Conservation (phyloP, 2,797 vertebrate species). For the Botia kubotai region DNA sequence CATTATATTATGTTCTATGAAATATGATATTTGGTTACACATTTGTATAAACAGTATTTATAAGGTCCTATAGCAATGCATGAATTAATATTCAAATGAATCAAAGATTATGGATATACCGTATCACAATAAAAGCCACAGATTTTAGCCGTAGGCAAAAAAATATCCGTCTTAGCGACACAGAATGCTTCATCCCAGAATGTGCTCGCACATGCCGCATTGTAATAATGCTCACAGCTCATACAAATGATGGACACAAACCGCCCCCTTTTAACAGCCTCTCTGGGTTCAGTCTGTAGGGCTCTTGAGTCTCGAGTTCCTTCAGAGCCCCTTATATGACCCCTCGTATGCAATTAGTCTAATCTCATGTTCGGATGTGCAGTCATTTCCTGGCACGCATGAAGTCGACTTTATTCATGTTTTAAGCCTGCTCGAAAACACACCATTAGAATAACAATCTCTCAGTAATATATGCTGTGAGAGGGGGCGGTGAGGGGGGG, state of each 20-base stretch:
- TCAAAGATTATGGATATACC: too few species aligned
- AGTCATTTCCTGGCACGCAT: conserved; percentile 25
- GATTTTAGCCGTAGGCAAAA: not conserved
- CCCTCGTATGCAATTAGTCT: conserved; percentile 33
- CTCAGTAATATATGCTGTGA: not conserved
- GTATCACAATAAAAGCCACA: not conserved
- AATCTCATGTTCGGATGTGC: conserved; percentile 33
- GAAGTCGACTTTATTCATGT: not conserved
- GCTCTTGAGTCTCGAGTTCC: conserved; percentile 27
- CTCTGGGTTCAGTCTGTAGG: conserved; percentile 28
- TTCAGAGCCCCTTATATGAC: conserved; percentile 23
- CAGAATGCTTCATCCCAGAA: conserved; percentile 5
- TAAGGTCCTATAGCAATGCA: not conserved
- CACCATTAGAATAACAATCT: not conserved
- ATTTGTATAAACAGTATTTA: not conserved
- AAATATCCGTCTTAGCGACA: not conserved
- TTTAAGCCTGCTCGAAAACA: not conserved
- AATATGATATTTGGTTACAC: not conserved
- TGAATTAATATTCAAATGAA: not conserved
- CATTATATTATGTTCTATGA: too few species aligned
- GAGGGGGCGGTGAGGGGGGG: too few species aligned
- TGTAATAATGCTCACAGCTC: conserved; percentile 16
- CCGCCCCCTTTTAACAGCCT: conserved; percentile 13
- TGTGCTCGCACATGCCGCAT: not conserved
- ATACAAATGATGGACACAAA: conserved; percentile 36